Evolutionary conservation across 2,888 invertebrate genomes (phyloP).

Genomic region (Meiosimyza platycephala): DNA sequence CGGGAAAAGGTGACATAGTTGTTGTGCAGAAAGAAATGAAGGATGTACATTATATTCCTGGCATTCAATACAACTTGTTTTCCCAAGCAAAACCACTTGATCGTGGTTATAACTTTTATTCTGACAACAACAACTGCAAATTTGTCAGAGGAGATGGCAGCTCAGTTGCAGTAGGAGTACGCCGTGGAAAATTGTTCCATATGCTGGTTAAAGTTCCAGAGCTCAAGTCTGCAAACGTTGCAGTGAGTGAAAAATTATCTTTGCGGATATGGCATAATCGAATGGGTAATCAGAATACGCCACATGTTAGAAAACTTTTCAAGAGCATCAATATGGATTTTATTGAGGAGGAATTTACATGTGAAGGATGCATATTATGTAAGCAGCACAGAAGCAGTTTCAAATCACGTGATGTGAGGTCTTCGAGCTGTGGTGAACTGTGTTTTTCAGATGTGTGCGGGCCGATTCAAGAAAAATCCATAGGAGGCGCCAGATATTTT

Average conservation of each 20-base stretch:
- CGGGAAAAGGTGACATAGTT: conserved; percentile 19
- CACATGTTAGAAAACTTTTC: conserved; percentile 34
- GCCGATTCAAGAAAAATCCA: conserved; percentile 41
- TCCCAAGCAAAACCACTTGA: conserved; percentile 1
- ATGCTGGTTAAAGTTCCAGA: conserved; percentile 31
- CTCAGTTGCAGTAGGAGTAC: conserved; percentile 36
- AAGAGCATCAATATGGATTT: conserved; percentile 31
- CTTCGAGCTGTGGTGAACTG: conserved; percentile 36
- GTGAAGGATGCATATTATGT: conserved; percentile 37
- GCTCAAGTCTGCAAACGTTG: conserved; percentile 13
- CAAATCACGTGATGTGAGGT: conserved; percentile 26
- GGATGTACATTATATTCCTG: not conserved
- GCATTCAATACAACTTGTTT: not conserved
- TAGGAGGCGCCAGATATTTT: conserved; percentile 43
- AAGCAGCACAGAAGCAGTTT: conserved; percentile 41
- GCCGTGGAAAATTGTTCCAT: conserved; percentile 31
- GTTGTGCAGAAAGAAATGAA: conserved; percentile 21
- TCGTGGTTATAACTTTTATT: conserved; percentile 3
- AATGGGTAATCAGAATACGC: conserved; percentile 37
- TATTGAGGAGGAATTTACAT: conserved; percentile 33
- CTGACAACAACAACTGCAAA: conserved; percentile 10
- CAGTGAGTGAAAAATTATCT: conserved; percentile 14
- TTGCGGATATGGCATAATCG: conserved; percentile 38
- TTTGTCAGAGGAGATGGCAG: not conserved
- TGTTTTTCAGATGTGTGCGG: conserved; percentile 42